phyloP scores from a whole-genome alignment of 2,797 vertebrate species.

The Psittacula echo region DNA sequence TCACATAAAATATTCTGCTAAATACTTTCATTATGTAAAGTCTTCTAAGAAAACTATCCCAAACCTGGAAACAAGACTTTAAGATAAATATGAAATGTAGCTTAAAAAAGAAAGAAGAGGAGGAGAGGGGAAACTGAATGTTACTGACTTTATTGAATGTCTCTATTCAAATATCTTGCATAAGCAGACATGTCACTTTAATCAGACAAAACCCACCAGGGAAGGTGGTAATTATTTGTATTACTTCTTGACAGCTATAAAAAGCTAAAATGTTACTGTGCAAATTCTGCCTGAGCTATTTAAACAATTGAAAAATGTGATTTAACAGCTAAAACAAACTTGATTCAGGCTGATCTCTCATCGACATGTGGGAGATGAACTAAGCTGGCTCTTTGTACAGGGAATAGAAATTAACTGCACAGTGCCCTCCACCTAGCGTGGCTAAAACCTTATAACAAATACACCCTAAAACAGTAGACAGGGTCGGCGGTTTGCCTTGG shows the following conservation, averaged over 20 bases:
- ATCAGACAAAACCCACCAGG: constrained; percentile 61
- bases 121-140: constrained; percentile 37
- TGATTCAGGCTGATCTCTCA: constrained; percentile 47
- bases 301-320: constrained; percentile 68
- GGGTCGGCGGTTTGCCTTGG: background rate
- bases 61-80: background rate
- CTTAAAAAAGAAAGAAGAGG: background rate
- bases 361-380: background rate
- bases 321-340: constrained; percentile 68
- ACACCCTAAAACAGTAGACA: background rate
- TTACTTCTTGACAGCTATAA: constrained; percentile 63
- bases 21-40: background rate
- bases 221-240: constrained; percentile 66
- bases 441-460: background rate
- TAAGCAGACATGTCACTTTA: constrained; percentile 70
- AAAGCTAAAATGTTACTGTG: constrained; percentile 66
- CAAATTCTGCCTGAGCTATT: constrained; percentile 67
- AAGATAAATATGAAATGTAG: constrained; percentile 33
- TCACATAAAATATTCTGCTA: background rate
- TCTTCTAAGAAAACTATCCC: background rate
- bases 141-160: constrained; percentile 54
- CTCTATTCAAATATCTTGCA: constrained; percentile 63
- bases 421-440: background rate
- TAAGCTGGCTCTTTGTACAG: background rate
- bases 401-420: constrained; percentile 31